phyloP scores from a whole-genome alignment of 2,113 vertebrate genomes.

The Dendrocopos noguchii region DNA sequence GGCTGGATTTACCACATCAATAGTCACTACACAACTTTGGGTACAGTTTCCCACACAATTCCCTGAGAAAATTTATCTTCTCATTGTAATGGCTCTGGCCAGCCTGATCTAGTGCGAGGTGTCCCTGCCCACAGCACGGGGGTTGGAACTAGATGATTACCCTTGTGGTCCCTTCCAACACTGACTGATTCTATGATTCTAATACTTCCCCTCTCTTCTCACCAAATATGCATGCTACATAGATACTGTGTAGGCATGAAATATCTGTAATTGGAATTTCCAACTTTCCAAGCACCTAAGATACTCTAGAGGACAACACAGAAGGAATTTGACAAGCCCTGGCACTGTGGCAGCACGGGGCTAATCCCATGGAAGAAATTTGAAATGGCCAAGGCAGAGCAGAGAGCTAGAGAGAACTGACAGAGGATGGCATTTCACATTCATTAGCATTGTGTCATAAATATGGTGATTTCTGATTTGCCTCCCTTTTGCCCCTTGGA shows the following conservation, averaged over 20 bases:
- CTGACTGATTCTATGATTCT: too few relatives aligned
- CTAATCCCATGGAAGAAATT: not conserved
- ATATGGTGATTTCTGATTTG: constrained; percentile 30
- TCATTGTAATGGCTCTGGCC: too few relatives aligned
- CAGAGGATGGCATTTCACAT: not conserved
- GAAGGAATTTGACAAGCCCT: not conserved
- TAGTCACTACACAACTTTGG: not conserved
- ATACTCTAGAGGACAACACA: not conserved
- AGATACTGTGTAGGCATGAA: not conserved
- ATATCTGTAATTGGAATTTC: not conserved
- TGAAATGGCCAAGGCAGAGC: not conserved
- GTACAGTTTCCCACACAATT: not conserved
- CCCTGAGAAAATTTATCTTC: too few relatives aligned
- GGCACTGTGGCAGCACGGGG: not conserved
- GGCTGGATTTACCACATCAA: not conserved
- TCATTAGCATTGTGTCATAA: constrained; percentile 6
- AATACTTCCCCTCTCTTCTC: not conserved
- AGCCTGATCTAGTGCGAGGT: too few relatives aligned
- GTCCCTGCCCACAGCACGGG: too few relatives aligned
- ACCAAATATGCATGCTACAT: not conserved
- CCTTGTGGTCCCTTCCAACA: too few relatives aligned
- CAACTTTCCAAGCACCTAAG: not conserved
- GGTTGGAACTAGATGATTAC: too few relatives aligned
- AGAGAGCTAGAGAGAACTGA: not conserved
- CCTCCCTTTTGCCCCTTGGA: not conserved